phyloP scores from a whole-genome alignment of 2,113 vertebrate species.

The Morone saxatilis region DNA sequence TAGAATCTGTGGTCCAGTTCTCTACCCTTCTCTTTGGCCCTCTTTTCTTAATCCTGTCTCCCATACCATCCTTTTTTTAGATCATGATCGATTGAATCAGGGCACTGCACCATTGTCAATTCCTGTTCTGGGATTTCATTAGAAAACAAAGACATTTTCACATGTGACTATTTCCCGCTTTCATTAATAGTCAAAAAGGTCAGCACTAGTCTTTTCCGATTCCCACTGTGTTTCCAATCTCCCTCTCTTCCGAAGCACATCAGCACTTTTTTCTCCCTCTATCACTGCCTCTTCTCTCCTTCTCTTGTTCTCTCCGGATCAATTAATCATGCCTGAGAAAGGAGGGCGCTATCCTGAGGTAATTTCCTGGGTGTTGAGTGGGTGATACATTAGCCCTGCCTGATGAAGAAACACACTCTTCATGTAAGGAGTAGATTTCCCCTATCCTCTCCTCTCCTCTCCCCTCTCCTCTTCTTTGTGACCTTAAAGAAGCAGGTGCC shows the following conservation, averaged over 20 bases:
- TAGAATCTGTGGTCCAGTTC: background rate
- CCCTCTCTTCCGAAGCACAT: constrained; percentile 73
- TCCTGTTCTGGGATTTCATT: constrained; percentile 47
- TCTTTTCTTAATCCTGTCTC: background rate
- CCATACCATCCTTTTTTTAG: background rate
- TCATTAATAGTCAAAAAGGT: constrained; percentile 83
- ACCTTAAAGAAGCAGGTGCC: constrained; percentile 59
- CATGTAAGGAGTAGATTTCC: constrained; percentile 37
- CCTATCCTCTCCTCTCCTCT: background rate
- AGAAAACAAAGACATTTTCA: constrained; percentile 52
- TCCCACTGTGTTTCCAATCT: constrained; percentile 75
- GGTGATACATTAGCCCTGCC: constrained; percentile 81
- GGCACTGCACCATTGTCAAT: constrained; percentile 16
- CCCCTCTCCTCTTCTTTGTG: constrained; percentile 12
- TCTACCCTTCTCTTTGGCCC: background rate
- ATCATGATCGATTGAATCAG: constrained; percentile 43
- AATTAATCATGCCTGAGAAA: constrained; percentile 84
- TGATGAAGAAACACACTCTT: constrained; percentile 73
- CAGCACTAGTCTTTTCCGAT: constrained; percentile 63
- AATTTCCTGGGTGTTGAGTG: constrained; percentile 83
- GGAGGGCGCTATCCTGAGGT: constrained; percentile 76
- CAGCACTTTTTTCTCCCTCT: constrained; percentile 61
- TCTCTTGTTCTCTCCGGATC: constrained; percentile 70
- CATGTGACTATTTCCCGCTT: constrained; percentile 52
- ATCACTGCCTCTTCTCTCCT: constrained; percentile 43